Evolutionary conservation across 1,140 invertebrate genomes (phyloP), one percentile per base, ranked within the genome.

Genomic region (Aphis gossypii): DNA sequence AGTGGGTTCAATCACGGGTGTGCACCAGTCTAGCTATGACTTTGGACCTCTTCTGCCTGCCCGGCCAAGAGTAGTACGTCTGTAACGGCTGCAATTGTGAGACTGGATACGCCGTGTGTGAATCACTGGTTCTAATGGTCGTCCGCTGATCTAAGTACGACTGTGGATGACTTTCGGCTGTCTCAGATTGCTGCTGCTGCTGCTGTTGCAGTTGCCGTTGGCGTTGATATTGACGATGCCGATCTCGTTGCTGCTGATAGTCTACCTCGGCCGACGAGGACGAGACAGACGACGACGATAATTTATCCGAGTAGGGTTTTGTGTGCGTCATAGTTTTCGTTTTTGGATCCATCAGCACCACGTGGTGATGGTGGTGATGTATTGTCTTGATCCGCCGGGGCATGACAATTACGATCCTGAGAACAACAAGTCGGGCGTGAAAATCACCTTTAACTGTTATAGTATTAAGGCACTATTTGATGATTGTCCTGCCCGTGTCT

Each of bases 361-460:
- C 88, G 88, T 90, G 88, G 11, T 90, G 88, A 60, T 90, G 88
- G 38, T 90, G 88, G 2, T 90, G 88, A 38, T 90, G 88, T 8
- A 90, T 14, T 23, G 51, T 90, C 38, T 60, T 38, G 54, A 90
- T 41, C 20, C 88, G 35, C 1, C 38, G 35, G 23, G 88, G 88
- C 54, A 90, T 56, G 23, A 60, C 30, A 25, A 90, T 90, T 9
- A 90, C 18, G 4, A 90, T 60, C 38, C 88, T 90, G 35, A 38
- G 51, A 35, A 88, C 2, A n/a, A 88, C 14, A 21, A 38, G 7
- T 8, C 21, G 11, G 35, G 21, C 38, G 23, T 25, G 38, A n/a
- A 30, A 30, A 76, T 5, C 60, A 35, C 60, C n/a, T 0, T 76
- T 76, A 35, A n/a, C 18, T 0, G 18, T 76, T 76, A 76, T n/a